Percentiles rank a stretch among this genome's conserved stretches.
Evolutionary conservation across 2,797 vertebrate genomes (phyloP).

Genomic region (Centroberyx gerrardi): DNA sequence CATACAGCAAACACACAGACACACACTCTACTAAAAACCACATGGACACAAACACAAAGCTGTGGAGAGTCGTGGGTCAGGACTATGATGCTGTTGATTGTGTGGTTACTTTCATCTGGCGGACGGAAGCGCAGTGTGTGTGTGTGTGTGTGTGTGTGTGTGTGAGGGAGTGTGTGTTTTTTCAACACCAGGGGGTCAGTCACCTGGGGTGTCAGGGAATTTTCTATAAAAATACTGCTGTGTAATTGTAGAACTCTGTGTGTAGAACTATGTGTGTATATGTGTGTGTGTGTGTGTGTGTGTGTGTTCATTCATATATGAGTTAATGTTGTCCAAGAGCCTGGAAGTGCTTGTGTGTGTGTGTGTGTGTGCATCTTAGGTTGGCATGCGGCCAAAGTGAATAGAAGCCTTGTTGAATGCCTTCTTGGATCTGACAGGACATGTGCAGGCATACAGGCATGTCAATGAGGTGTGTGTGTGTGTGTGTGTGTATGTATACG

Average conservation of each 20-base stretch:
- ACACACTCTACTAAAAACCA: conserved; percentile 25
- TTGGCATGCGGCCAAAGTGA: conserved; percentile 73
- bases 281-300: conserved; percentile 8
- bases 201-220: conserved; percentile 81
- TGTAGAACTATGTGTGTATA: conserved; percentile 27
- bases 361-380: conserved; percentile 18
- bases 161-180: conserved; percentile 69
- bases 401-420: conserved; percentile 75
- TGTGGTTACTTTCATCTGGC: conserved; percentile 79
- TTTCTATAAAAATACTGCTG: conserved; percentile 80
- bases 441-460: conserved; percentile 67
- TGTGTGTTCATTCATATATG: conserved; percentile 28
- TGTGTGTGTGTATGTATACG: conserved; percentile 18
- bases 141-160: conserved; percentile 13
- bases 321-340: conserved; percentile 45
- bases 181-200: conserved; percentile 74
- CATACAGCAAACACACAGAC: background rate
- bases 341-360: conserved; percentile 41
- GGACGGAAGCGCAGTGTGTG: conserved; percentile 60
- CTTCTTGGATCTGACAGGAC: conserved; percentile 72
- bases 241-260: conserved; percentile 77
- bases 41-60: conserved; percentile 48
- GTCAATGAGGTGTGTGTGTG: conserved; percentile 56
- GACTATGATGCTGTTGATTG: conserved; percentile 73
- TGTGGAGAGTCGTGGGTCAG: conserved; percentile 50